Conservation (phyloP, 2,888 invertebrate genomes). For the Drosophila imparisetae region DNA sequence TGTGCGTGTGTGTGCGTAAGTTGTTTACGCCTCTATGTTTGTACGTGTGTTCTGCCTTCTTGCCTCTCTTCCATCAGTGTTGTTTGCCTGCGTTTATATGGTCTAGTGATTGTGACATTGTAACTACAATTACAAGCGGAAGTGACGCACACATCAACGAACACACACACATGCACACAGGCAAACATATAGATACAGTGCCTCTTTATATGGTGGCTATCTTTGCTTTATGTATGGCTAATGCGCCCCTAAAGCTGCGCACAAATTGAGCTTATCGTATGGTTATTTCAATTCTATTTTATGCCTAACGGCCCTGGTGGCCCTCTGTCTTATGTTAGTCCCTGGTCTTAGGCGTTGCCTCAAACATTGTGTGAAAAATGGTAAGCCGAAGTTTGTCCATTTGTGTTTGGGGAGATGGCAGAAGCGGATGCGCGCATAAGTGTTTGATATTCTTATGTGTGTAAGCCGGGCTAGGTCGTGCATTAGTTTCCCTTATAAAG, state of each 20-base stretch:
- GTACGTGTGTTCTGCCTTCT: slow-evolving; percentile 26
- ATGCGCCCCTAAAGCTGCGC: slow-evolving; percentile 80
- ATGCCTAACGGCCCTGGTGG: slow-evolving; percentile 52
- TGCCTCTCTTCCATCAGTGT: slow-evolving; percentile 19
- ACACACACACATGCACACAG: slow-evolving; percentile 35
- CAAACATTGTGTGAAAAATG: slow-evolving; percentile 76
- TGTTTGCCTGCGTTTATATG: slow-evolving; percentile 74
- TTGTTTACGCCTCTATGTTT: slow-evolving; percentile 18
- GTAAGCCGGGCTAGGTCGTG: slow-evolving; percentile 36
- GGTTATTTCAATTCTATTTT: slow-evolving; percentile 81
- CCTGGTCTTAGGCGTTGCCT: slow-evolving; percentile 46
- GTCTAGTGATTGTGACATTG: slow-evolving; percentile 81
- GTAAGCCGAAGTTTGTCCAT: slow-evolving; percentile 53
- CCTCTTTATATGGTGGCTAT: slow-evolving; percentile 63
- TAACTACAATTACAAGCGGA: slow-evolving; percentile 81
- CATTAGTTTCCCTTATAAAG: slow-evolving; percentile 66
- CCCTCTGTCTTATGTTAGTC: slow-evolving; percentile 35
- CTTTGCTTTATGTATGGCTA: slow-evolving; percentile 79
- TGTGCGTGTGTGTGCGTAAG: slow-evolving; percentile 14
- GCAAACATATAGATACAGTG: slow-evolving; percentile 14
- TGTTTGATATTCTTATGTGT: slow-evolving; percentile 40
- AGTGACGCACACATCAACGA: slow-evolving; percentile 78
- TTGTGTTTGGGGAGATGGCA: neutral
- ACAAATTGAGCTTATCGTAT: slow-evolving; percentile 80
- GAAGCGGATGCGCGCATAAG: slow-evolving; percentile 38